Conservation (phyloP, 2,888 invertebrate species). For the Ceraclea dissimilis region DNA sequence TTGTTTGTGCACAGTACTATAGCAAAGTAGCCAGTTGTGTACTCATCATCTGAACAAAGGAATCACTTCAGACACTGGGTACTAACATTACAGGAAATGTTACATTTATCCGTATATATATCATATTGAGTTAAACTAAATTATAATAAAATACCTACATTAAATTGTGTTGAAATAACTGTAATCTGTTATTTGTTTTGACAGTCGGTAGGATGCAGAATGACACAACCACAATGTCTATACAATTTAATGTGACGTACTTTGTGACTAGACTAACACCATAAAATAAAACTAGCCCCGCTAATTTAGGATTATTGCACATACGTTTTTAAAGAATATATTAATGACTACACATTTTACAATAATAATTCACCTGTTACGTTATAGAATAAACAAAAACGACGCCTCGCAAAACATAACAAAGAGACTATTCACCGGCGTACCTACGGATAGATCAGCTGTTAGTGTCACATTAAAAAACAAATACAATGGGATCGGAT, state of each 20-base stretch:
- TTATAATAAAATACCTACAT: too few species aligned
- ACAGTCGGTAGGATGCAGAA: neutral
- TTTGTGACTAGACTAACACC: too few species aligned
- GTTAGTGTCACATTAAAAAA: conserved; percentile 50
- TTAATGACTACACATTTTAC: neutral
- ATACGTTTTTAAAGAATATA: neutral
- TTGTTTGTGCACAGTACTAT: too few species aligned
- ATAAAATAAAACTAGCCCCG: too few species aligned
- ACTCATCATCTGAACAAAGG: too few species aligned
- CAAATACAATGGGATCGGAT: conserved; percentile 27
- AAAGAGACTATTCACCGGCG: conserved; percentile 15
- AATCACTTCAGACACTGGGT: too few species aligned
- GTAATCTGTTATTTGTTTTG: neutral
- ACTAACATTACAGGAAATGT: too few species aligned
- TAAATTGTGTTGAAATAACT: neutral
- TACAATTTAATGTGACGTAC: neutral
- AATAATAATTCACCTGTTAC: neutral
- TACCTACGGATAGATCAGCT: conserved; percentile 48
- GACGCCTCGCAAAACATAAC: conserved; percentile 14
- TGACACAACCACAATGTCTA: neutral
- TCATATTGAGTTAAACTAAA: too few species aligned
- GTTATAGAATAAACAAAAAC: neutral
- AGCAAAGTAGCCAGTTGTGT: too few species aligned
- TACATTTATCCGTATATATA: too few species aligned
- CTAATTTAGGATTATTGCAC: too few species aligned